Evolutionary conservation across 2,113 vertebrate genomes (phyloP), one percentile per base, ranked within the genome.

Genomic region (Plestiodon gilberti): DNA sequence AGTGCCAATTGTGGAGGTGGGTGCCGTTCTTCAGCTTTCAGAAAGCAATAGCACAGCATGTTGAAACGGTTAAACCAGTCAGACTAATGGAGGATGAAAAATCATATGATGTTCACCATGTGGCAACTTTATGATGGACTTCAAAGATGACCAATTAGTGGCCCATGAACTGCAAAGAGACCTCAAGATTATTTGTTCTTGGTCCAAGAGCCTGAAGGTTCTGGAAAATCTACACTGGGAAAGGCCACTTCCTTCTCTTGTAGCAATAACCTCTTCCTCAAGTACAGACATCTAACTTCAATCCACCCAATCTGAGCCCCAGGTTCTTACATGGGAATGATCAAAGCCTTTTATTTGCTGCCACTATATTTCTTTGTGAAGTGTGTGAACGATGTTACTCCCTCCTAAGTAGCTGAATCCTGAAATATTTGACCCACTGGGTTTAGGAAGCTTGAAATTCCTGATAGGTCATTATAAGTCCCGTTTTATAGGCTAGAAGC

Each of bases 1-100:
- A 14, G 75, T 87, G 0, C 95, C 94, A 35, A 78, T 97, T 89
- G 93, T 95, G 85, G 89, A 96, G 95, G 97, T 98, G 80, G 96
- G 95, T 38, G 38, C 64, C 25, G 1, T 20, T 74, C 83, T 43
- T 28, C 3, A 83, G 25, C 2, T 40, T 55, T 43, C 75, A 59
- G 23, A 23, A 89, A 40, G 14, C 28, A 78, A 88, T 30, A 59
- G 3, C 43, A 35, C 28, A 2, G 55, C 1, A 48, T 0, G 17
- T 5, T 70, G 62, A 87, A 92, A 83, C 3, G 0, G 11, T 78
- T 78, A 15, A 25, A 55, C 18, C 22, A 64, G 11, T 57, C 79
- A 61, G 11, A n/a, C n/a, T n/a, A n/a, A 65, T 15, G 9, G 22
- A 76, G 10, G 1, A 1, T 77, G 48, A 89, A 71, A 83, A 80